These are phyloP conservation scores for Hyla sarda DNA, from an alignment of 2,113 vertebrate genomes.

Conservation along the genomic window DNA sequence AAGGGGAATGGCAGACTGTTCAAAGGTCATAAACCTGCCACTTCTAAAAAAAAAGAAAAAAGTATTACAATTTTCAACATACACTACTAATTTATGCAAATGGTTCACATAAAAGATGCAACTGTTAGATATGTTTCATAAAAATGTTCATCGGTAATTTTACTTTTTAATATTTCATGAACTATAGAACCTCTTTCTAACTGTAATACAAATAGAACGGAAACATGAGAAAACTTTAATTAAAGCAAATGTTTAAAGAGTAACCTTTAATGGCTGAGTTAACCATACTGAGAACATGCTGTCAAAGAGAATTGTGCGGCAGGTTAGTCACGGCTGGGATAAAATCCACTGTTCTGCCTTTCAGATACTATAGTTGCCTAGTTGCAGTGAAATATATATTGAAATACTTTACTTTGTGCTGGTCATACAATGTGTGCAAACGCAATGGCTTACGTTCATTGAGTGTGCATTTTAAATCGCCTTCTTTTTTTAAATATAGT, in stretches of 20 bases:
- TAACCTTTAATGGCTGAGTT: not conserved
- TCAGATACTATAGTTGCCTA: slow-evolving; percentile 7
- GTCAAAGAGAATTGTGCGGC: not conserved
- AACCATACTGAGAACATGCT: not conserved
- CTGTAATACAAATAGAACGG: not conserved
- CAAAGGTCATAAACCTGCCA: too few relatives aligned
- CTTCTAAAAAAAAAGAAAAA: too few relatives aligned
- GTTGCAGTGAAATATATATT: not conserved
- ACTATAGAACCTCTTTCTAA: not conserved
- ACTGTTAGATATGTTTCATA: not conserved
- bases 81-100: not conserved
- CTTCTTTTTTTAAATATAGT: too few relatives aligned
- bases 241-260: slow-evolving; percentile 32
- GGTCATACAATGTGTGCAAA: not conserved
- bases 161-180: not conserved
- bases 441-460: too few relatives aligned
- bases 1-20: too few relatives aligned
- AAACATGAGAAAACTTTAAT: not conserved
- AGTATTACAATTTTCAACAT: too few relatives aligned
- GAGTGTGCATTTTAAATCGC: too few relatives aligned
- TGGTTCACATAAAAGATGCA: not conserved
- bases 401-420: not conserved
- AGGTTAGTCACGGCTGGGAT: not conserved
- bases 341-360: not conserved
- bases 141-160: not conserved